Conservation (phyloP, 2,888 invertebrate genomes). For the Eupithecia inturbata region DNA sequence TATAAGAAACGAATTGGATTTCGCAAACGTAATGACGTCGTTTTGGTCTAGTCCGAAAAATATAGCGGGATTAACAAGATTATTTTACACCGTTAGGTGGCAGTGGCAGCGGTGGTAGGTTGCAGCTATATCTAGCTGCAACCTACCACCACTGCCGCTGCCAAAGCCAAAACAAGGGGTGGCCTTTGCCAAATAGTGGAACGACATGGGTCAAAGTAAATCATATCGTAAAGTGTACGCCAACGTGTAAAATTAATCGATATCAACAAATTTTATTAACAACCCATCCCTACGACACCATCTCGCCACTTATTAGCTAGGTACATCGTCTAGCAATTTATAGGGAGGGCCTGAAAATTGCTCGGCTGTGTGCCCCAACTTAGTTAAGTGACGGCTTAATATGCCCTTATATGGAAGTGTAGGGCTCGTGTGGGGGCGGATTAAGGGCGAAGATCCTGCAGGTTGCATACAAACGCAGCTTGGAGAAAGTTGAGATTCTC, state of each 20-base stretch:
- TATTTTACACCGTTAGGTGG: background rate
- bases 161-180: background rate
- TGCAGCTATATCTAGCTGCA: background rate
- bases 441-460: background rate
- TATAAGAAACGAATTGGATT: background rate
- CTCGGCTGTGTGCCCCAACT: constrained; percentile 59
- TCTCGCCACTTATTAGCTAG: constrained; percentile 78
- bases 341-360: constrained; percentile 73
- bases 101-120: no score
- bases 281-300: constrained; percentile 59
- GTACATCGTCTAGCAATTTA: constrained; percentile 74
- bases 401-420: constrained; percentile 54
- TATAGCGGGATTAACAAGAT: background rate
- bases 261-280: constrained; percentile 47
- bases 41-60: background rate
- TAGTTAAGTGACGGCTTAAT: constrained; percentile 70
- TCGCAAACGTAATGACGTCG: background rate
- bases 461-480: background rate
- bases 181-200: background rate
- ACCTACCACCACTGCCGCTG: no score
- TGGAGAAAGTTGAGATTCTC: background rate
- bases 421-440: background rate
- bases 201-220: background rate
- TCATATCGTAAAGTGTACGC: background rate
- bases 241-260: constrained; percentile 5